Evolutionary conservation across 2,113 vertebrate genomes (phyloP).

Genomic region (Cochlearius cochlearius): DNA sequence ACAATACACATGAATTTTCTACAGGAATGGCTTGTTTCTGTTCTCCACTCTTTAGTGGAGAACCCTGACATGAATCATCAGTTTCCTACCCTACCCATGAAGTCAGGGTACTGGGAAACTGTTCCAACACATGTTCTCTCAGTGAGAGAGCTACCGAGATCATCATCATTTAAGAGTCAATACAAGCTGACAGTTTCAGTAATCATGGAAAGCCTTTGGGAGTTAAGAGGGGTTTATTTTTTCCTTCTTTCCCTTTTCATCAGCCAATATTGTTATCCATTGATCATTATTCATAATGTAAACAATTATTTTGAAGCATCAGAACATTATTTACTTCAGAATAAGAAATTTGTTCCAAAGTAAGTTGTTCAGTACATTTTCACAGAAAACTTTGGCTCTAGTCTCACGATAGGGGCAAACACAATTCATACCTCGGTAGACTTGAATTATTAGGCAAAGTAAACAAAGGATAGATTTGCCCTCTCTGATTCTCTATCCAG

Average conservation of each 20-base stretch:
- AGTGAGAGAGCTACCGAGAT: neutral
- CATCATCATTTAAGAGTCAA: neutral
- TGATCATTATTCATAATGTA: neutral
- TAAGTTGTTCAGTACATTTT: neutral
- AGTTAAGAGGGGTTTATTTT: neutral
- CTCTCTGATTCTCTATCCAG: neutral
- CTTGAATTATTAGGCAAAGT: neutral
- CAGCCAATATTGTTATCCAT: neutral
- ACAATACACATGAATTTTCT: neutral
- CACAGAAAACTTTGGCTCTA: neutral
- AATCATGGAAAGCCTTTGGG: neutral
- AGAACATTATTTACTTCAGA: neutral
- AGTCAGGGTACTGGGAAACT: neutral
- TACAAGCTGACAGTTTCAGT: neutral
- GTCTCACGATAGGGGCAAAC: neutral
- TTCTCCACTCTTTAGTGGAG: neutral
- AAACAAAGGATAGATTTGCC: neutral
- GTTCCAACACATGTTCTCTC: neutral
- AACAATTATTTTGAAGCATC: neutral
- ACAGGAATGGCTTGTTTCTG: neutral
- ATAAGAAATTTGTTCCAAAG: neutral
- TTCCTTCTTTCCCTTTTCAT: neutral
- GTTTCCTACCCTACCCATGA: neutral
- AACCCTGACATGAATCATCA: neutral
- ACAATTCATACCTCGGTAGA: neutral